Percentiles rank a stretch among this genome's conserved stretches.
phyloP scores from a whole-genome alignment of 2,113 vertebrate species.

The Cheirogaleus medius region DNA sequence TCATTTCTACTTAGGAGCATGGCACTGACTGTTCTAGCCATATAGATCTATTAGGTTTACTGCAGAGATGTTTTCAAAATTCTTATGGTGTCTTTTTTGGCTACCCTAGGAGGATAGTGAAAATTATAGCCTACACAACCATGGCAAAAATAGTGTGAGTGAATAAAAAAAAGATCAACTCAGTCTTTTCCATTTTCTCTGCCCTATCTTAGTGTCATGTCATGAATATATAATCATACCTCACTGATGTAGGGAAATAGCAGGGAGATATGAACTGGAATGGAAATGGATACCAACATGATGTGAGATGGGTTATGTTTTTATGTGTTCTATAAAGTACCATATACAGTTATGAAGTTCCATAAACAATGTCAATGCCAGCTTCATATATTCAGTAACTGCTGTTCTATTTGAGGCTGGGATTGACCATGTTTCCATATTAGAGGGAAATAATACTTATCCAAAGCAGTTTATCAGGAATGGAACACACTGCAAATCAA shows the following conservation, averaged over 20 bases:
- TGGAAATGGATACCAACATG: not conserved
- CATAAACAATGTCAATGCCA: constrained; percentile 12
- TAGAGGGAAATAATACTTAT: constrained; percentile 37
- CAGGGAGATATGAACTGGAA: not conserved
- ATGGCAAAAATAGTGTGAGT: not conserved
- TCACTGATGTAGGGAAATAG: not conserved
- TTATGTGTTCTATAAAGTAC: constrained; percentile 32
- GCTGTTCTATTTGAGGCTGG: not conserved
- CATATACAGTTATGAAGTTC: constrained; percentile 10
- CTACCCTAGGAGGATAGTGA: not conserved
- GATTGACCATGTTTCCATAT: constrained; percentile 29
- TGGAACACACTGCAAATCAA: not conserved
- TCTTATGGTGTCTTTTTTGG: not conserved
- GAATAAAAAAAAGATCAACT: constrained; percentile 7
- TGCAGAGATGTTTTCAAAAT: constrained; percentile 36
- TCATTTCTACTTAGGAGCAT: not conserved
- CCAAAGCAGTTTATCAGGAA: not conserved
- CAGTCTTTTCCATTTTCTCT: constrained; percentile 34
- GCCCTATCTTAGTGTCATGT: not conserved
- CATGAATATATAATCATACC: constrained; percentile 43
- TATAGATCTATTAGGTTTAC: constrained; percentile 3
- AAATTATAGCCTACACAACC: constrained; percentile 27
- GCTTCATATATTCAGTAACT: constrained; percentile 28
- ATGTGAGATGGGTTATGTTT: not conserved
- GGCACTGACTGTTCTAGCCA: not conserved